Evolutionary conservation across 92 coral and sea anemone genomes (phyloP), one percentile per base, ranked within the genome.

Genomic region (Siderastrea siderea): DNA sequence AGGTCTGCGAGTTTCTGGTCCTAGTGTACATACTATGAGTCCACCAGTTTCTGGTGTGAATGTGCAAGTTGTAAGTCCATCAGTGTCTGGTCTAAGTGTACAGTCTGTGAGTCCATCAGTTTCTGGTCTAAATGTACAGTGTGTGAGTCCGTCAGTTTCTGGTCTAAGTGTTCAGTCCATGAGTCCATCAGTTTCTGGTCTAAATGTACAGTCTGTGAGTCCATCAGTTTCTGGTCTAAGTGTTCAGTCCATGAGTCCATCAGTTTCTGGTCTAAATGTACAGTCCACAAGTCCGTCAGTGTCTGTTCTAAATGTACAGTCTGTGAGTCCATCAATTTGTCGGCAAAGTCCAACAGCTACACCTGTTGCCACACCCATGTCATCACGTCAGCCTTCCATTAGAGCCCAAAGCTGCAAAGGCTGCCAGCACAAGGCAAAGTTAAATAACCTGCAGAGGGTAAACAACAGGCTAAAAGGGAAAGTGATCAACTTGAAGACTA

Each of bases 341-440:
- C 26, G 68, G 14, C 26, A 63, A 2, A 15, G 68, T 63, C 7
- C 26, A 71, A 44, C 51, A 8, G 13, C 76, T 16, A 71, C 76
- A 71, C 57, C 76, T 47, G 76, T 63, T 5, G 14, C 76, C 26
- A 8, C 26, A 10, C 7, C 76, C 2, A 10, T 71, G n/a, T 9
- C 17, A 71, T 47, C 76, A 71, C 51, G 10, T 10, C 53, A 51
- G n/a, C 53, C 13, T 6, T n/a, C n/a, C n/a, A n/a, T n/a, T n/a
- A 17, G 76, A 51, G 76, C n/a, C 19, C 76, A 71, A 9, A 47
- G 51, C 57, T 47, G 76, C 52, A 71, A 71, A 71, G 76, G 76
- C 53, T 71, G 76, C 76, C 52, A 47, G 53, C 52, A 51, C 53
- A 71, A 71, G 38, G 76, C 38, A 11, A 16, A 71, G 38, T 71